Evolutionary conservation across 2,888 invertebrate genomes (phyloP).

Genomic region (Serrognathus titanus): DNA sequence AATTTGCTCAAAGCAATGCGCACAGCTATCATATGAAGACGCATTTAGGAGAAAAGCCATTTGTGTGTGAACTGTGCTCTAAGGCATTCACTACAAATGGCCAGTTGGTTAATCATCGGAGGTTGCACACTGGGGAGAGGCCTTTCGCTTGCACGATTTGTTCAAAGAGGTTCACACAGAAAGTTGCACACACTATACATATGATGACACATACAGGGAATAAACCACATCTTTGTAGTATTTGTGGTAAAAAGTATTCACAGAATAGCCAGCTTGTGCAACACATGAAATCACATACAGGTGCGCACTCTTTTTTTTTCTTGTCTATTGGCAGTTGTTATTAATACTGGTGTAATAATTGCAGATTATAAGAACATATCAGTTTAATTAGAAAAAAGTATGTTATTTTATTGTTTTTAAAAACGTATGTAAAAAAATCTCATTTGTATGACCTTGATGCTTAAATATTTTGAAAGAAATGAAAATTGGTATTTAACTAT

Average conservation of each 20-base stretch:
- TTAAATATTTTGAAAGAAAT: too few species aligned
- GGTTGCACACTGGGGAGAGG: slow-evolving; percentile 36
- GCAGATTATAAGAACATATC: background rate
- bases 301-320: slow-evolving; percentile 19
- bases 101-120: slow-evolving; percentile 31
- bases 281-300: slow-evolving; percentile 35
- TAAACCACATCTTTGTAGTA: slow-evolving; percentile 32
- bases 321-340: background rate
- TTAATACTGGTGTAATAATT: background rate
- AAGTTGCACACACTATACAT: slow-evolving; percentile 30
- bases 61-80: slow-evolving; percentile 26
- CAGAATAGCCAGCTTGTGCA: slow-evolving; percentile 31
- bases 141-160: slow-evolving; percentile 42
- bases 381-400: background rate
- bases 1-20: slow-evolving; percentile 33
- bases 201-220: slow-evolving; percentile 33
- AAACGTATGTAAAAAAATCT: too few species aligned
- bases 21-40: slow-evolving; percentile 32
- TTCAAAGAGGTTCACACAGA: slow-evolving; percentile 38
- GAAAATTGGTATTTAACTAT: too few species aligned
- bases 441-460: too few species aligned
- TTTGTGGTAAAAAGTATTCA: slow-evolving; percentile 34
- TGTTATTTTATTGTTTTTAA: background rate
- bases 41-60: slow-evolving; percentile 29
- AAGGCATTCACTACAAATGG: slow-evolving; percentile 33